Evolutionary conservation across 2,888 invertebrate species (phyloP).

Genomic region (Oligia fasciuncula): DNA sequence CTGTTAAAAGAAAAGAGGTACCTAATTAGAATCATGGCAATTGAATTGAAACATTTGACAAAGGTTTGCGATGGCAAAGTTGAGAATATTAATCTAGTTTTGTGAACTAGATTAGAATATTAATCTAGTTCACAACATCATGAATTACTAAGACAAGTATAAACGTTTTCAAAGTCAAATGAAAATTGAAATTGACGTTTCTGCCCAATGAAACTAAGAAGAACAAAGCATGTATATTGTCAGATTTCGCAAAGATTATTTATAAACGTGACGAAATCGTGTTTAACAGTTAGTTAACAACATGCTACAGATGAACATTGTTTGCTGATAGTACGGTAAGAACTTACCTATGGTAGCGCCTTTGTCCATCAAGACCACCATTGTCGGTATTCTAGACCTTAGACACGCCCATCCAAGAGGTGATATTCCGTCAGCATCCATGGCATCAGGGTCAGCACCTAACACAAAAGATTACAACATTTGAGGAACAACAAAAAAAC

Average conservation of each 20-base stretch:
- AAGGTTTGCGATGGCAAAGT: not conserved
- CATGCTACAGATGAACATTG: not conserved
- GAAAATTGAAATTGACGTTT: not conserved
- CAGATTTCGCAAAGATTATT: not conserved
- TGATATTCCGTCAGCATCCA: conserved; percentile 96
- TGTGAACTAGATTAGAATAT: too few species aligned
- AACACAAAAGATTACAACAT: conserved; percentile 24
- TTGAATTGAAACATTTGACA: not conserved
- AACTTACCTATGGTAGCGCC: conserved; percentile 93
- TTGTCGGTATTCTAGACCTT: conserved; percentile 92
- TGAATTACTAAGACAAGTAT: not conserved
- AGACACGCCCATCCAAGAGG: conserved; percentile 98
- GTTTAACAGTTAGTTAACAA: not conserved
- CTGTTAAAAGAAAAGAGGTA: conserved; percentile 65
- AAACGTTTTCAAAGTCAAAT: not conserved
- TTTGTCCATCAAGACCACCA: conserved; percentile 92
- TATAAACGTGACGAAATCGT: not conserved
- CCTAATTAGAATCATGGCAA: not conserved
- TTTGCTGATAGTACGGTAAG: not conserved
- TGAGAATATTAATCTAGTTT: conserved; percentile 3
- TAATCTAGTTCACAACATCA: not conserved
- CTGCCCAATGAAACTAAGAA: not conserved
- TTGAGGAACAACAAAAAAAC: not conserved
- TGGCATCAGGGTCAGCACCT: conserved; percentile 94
- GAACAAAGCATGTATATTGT: not conserved